Base-by-base conservation (phyloP, 2,113 vertebrate genomes). In the Copsychus sechellarum region DNA sequence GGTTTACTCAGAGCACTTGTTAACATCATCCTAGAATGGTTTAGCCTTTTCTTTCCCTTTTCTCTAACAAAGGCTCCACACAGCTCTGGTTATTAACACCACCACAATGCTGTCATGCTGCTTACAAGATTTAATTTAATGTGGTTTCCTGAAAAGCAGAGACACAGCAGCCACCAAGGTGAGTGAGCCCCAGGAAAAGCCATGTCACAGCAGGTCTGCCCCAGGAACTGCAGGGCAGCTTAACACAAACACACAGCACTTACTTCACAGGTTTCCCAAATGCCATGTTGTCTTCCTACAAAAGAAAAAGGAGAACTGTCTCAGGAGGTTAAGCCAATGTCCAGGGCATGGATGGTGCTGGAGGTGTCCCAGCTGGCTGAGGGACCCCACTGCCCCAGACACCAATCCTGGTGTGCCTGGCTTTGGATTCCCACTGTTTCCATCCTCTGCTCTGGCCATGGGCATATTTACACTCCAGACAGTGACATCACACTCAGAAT, bases 191-290 rank as follows among this genome's bases (percentile, higher is more conserved):
- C 36, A 31, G n/a, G 69, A 29, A 26, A 13, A 81, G 88, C 56
- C 34, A 12, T 2, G 69, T 8, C 29, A 20, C 25, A 86, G 77
- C 58, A 24, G 3, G 2, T 14, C 29, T 51, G 58, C 83, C 69
- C 88, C 51, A 7, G 9, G 47, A 82, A 12, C 17, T 29, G n/a
- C 71, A 53, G 71, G 43, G 88, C 31, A 73, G 45, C 26, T 53
- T 10, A 40, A 54, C 8, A 48, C 60, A 74, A 64, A 51, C 48
- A 26, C 36, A 58, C n/a, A 61, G 33, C 85, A 98, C 99, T 98
- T 98, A 99, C 99, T 99, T 99, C 88, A 99, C 99, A 38, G 99
- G 99, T 79, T 98, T 99, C 80, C 99, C 99, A 96, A 99, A 99
- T 8, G 99, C 99, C 99, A 99, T 99, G 97, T 99, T 99, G 97